Evolutionary conservation across 2,113 vertebrate genomes (phyloP).

Genomic region (Amazona guildingii): DNA sequence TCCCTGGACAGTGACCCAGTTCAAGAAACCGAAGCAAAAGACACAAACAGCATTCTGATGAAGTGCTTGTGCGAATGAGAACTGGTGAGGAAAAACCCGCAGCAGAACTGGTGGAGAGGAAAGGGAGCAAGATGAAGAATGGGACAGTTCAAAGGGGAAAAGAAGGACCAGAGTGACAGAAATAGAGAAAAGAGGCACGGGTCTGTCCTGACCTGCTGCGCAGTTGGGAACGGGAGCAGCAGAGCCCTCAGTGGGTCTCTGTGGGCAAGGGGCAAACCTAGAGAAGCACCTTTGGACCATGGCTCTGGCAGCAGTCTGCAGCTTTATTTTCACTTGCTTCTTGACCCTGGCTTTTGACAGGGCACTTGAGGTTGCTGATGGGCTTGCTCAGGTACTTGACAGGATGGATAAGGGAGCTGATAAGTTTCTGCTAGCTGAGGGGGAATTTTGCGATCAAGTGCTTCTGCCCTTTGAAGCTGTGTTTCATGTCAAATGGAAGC

Average conservation of each 20-base stretch:
- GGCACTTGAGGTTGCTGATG: neutral
- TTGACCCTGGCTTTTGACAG: neutral
- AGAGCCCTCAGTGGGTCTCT: neutral
- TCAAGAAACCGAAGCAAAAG: neutral
- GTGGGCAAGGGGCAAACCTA: neutral
- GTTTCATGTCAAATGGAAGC: neutral
- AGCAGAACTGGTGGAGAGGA: neutral
- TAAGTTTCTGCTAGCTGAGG: neutral
- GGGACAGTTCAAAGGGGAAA: neutral
- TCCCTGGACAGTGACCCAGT: neutral
- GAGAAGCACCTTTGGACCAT: neutral
- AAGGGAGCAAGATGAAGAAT: neutral
- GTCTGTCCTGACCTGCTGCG: fast-evolving
- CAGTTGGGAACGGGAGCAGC: neutral
- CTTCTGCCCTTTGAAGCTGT: neutral
- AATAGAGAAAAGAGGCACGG: too few species aligned
- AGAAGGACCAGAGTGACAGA: neutral
- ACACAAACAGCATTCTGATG: neutral
- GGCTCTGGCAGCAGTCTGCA: neutral
- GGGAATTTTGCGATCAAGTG: neutral
- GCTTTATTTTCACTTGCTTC: neutral
- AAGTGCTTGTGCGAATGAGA: neutral
- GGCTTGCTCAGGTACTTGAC: neutral
- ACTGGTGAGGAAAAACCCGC: neutral
- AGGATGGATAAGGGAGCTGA: neutral